Base-by-base conservation (phyloP, 2,113 vertebrate genomes). In the Tympanuchus pallidicinctus region DNA sequence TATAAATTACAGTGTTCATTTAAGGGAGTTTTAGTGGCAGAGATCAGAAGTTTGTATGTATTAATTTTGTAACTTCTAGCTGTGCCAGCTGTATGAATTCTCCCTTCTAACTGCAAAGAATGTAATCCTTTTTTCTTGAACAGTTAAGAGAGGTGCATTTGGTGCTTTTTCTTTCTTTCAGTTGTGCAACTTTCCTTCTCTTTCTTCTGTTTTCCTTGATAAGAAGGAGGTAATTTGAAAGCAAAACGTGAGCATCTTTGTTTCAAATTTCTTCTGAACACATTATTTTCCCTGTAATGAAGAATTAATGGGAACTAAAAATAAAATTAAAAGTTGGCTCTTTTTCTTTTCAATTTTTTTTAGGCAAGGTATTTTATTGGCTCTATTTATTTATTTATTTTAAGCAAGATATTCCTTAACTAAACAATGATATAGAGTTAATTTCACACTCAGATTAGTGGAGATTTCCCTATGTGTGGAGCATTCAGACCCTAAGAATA, bases 401-500 rank as follows among this genome's bases (percentile, higher is more conserved):
- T 82, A 54, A 64, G 4, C 4, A 66, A 25, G 12, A 30, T 59
- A 89, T 93, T 75, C 34, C 27, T 91, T 13, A 83, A 2, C 21
- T 71, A 56, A 34, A 25, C 12, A 2, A 11, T 10, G 67, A 6
- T 27, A 59, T 21, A 30, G 32, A 40, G 73, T 48, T 63, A 43
- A 30, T 36, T 21, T 45, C 12, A 43, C 13, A 27, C 16, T 3
- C 3, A 18, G 3, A 11, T 64, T 69, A 38, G 22, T 38, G 21
- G 9, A 2, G 0, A 1, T 3, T 71, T 61, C 75, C n/a, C 45
- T 19, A 7, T 1, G 0, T 54, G 21, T 54, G 18, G 21, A 30
- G 15, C 48, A 4, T 6, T 38, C 10, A 47, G 45, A 74, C 6
- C 8, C 20, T 30, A 2, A 8, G 45, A 80, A 66, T 69, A 40